Evolutionary conservation across 2,113 vertebrate species (phyloP).

Genomic region (Erythrolamprus reginae): DNA sequence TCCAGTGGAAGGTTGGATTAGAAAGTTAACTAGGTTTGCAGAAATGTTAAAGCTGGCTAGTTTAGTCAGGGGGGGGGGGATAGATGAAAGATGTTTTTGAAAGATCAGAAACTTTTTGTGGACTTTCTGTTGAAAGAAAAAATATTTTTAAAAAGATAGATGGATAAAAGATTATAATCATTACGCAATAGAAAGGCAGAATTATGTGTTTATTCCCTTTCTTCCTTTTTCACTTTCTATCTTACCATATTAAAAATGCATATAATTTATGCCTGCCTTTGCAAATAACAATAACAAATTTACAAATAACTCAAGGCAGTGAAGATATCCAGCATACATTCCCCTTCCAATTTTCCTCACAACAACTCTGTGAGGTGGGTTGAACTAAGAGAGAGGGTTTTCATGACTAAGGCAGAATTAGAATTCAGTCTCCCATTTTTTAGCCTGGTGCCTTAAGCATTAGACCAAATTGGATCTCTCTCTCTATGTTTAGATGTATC

Average conservation of each 20-base stretch:
- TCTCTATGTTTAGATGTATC: not conserved
- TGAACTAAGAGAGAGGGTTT: not conserved
- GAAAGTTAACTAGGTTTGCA: not conserved
- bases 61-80: not conserved
- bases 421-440: not conserved
- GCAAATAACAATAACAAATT: not conserved
- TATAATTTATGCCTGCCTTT: not conserved
- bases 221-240: not conserved
- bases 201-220: not conserved
- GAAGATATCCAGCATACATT: not conserved
- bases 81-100: not conserved
- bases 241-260: not conserved
- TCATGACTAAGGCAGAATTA: not conserved
- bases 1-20: not conserved
- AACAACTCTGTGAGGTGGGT: not conserved
- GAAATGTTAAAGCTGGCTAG: not conserved
- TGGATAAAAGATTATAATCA: not conserved
- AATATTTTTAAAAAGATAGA: not conserved
- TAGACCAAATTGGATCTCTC: not conserved
- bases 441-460: not conserved
- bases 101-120: not conserved
- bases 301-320: not conserved
- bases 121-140: not conserved
- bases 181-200: not conserved
- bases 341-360: too few relatives aligned